Percentiles rank a stretch among this genome's conserved stretches.
phyloP scores from a whole-genome alignment of 2,797 vertebrate genomes.

The Bradypodion ventrale region DNA sequence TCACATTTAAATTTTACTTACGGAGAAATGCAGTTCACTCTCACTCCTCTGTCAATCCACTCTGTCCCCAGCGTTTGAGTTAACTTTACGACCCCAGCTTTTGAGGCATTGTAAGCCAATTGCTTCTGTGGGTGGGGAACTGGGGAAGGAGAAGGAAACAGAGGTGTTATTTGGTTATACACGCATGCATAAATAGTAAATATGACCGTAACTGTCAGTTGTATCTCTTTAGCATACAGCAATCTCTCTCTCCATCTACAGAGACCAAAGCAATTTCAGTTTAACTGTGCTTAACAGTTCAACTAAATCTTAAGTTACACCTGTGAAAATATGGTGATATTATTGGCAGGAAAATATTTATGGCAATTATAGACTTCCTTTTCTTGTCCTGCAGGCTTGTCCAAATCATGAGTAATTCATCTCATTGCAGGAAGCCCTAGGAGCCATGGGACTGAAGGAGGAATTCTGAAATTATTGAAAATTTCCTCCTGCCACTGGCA shows the following conservation, averaged over 20 bases:
- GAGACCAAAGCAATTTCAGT: background rate
- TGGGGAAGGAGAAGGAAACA: conserved; percentile 46
- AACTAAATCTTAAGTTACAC: too few species aligned
- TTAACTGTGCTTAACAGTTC: background rate
- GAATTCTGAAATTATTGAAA: too few species aligned
- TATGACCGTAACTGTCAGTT: conserved; percentile 18
- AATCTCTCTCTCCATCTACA: background rate
- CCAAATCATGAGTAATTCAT: too few species aligned
- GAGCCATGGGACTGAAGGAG: too few species aligned
- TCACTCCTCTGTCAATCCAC: conserved; percentile 83
- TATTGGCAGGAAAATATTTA: too few species aligned
- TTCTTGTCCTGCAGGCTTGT: too few species aligned
- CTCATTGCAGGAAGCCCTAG: too few species aligned
- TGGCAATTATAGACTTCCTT: too few species aligned
- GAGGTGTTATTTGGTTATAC: conserved; percentile 44
- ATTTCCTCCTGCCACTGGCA: too few species aligned
- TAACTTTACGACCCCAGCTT: conserved; percentile 84
- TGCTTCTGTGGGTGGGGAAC: conserved; percentile 86
- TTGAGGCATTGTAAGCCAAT: conserved; percentile 81
- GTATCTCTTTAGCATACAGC: conserved; percentile 9
- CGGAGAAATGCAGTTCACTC: conserved; percentile 84
- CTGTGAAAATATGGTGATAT: too few species aligned
- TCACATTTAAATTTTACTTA: conserved; percentile 70
- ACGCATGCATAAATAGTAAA: background rate
- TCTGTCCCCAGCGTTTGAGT: conserved; percentile 83